Evolutionary conservation across 1,140 invertebrate genomes (phyloP).

Genomic region (Batillaria attramentaria): DNA sequence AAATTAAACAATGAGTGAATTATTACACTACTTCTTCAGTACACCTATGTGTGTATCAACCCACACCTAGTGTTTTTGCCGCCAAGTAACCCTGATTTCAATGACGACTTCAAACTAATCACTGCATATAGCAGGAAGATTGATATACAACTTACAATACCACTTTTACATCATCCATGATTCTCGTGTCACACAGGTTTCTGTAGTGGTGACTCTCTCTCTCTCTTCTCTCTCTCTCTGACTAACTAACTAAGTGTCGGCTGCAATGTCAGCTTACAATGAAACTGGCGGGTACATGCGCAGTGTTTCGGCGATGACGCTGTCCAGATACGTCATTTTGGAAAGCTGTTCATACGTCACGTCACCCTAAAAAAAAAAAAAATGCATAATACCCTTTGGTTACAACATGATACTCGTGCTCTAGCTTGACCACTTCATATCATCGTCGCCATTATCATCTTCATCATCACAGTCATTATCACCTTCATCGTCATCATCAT

Average conservation of each 20-base stretch:
- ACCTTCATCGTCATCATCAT: neutral
- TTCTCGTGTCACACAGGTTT: too few relatives aligned
- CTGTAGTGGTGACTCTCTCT: too few relatives aligned
- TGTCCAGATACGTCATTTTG: conserved; percentile 46
- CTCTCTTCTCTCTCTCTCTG: neutral
- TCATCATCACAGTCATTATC: neutral
- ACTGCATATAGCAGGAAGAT: too few relatives aligned
- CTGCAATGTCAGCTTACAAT: neutral
- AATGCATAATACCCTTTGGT: neutral
- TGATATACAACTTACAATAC: neutral
- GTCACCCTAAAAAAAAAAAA: neutral
- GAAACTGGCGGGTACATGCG: conserved; percentile 47
- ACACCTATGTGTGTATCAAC: too few relatives aligned
- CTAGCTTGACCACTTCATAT: neutral
- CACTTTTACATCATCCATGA: neutral
- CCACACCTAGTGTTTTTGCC: too few relatives aligned
- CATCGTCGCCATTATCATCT: neutral
- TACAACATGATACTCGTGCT: neutral
- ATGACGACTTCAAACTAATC: too few relatives aligned
- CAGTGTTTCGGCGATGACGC: conserved; percentile 44
- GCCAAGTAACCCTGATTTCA: too few relatives aligned
- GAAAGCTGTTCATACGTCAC: conserved; percentile 38
- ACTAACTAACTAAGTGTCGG: neutral
- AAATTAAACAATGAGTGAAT: too few relatives aligned
- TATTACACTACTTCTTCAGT: too few relatives aligned